Conservation (phyloP, 2,797 vertebrate species). For the Taeniopygia guttata region DNA sequence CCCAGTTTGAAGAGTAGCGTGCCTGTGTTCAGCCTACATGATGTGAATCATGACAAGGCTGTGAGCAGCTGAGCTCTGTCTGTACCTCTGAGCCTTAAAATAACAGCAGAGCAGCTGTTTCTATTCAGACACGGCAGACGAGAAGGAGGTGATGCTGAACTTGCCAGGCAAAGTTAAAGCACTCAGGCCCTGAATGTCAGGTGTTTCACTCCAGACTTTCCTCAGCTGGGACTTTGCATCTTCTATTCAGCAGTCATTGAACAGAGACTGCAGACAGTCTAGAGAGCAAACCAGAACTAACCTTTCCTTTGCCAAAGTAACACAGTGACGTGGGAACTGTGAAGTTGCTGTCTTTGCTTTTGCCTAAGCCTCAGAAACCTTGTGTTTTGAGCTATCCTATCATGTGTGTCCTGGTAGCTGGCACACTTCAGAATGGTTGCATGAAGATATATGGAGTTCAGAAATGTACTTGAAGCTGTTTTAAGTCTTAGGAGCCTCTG, state of each 20-base stretch:
- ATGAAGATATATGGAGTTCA: neutral
- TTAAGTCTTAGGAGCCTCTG: neutral
- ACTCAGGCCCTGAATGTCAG: neutral
- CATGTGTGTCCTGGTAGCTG: neutral
- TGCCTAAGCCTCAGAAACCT: neutral
- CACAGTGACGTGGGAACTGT: neutral
- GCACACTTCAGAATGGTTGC: neutral
- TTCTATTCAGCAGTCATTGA: neutral
- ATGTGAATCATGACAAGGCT: conserved; percentile 27
- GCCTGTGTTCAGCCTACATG: neutral
- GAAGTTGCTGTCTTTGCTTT: neutral
- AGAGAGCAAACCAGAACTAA: neutral
- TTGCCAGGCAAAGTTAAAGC: neutral
- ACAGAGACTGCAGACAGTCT: neutral
- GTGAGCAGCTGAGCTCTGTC: conserved; percentile 43
- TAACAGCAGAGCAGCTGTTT: conserved; percentile 14
- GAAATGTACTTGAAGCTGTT: neutral
- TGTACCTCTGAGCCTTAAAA: conserved; percentile 8
- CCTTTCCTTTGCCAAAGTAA: neutral
- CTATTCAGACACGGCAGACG: neutral
- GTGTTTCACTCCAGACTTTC: neutral
- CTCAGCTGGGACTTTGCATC: neutral
- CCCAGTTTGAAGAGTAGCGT: neutral
- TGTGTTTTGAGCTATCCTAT: neutral
- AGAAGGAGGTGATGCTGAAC: neutral